Evolutionary conservation across 92 coral and sea anemone species (phyloP), one percentile per base, ranked within the genome.

Genomic region (Umimayanthus chanpuru): DNA sequence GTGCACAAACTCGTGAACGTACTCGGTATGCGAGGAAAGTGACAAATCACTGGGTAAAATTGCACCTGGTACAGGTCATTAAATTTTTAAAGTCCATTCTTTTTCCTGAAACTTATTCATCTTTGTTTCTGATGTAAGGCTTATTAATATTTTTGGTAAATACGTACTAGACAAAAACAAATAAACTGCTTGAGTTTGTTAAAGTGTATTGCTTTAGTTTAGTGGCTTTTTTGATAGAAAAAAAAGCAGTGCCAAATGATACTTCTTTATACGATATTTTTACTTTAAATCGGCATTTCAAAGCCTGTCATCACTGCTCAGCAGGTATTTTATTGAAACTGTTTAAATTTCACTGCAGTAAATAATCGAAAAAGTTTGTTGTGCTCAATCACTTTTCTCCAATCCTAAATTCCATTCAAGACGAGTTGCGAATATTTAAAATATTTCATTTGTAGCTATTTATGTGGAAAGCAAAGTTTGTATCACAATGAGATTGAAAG

Each of bases 41-140:
- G 47, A 75, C 79, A 75, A 83, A 83, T 70, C 38, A 47, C 6
- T 83, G 78, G 29, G 32, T 11, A 18, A 28, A 64, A 40, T 1
- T 39, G 92, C 94, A 92, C 90, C 94, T 92, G 94, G 92, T 53
- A 10, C 41, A 47, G 80, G 79, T 68, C 88, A 92, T 92, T 92
- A 92, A 92, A 92, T 76, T 92, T 92, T 89, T 65, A 89, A 53
- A 86, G 89, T 75, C 81, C 71, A 71, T 75, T 82, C 84, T 81
- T 92, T 91, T 74, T 86, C 74, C 41, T 80, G 92, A 76, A 40
- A 38, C 80, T 81, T 76, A 86, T 86, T 89, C 93, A 61, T 70
- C 64, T 70, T 9, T 15, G 6, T 29, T n/a, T 43, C 77, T 83
- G 87, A 68, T 39, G 66, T 44, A 83, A 83, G 87, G 30, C 55